Conservation (phyloP, 2,797 vertebrate species). For the Cyprinella venusta region DNA sequence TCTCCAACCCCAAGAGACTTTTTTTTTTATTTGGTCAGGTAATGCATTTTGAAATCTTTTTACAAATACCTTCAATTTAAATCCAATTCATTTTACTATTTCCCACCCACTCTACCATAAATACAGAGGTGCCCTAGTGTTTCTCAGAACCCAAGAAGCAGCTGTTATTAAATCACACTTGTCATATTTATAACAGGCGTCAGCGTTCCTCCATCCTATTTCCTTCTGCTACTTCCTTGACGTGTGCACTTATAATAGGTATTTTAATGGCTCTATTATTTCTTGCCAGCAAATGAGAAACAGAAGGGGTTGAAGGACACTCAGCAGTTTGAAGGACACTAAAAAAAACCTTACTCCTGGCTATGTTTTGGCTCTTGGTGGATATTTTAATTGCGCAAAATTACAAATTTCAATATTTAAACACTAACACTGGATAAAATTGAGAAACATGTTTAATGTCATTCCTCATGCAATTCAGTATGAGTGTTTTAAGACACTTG, state of each 20-base stretch:
- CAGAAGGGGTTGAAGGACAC: slow-evolving; percentile 51
- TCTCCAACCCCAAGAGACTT: background rate
- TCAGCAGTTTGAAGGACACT: slow-evolving; percentile 46
- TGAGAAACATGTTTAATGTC: slow-evolving; percentile 8
- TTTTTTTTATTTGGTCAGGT: background rate
- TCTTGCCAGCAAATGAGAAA: slow-evolving; percentile 50
- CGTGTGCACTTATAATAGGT: slow-evolving; percentile 51
- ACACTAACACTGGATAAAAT: background rate
- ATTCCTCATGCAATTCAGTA: background rate
- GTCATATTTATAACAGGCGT: slow-evolving; percentile 55
- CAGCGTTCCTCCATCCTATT: slow-evolving; percentile 48
- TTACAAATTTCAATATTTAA: slow-evolving; percentile 6
- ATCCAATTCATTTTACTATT: slow-evolving; percentile 14
- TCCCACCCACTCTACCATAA: background rate
- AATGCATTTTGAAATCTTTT: slow-evolving; percentile 13
- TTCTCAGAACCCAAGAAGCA: slow-evolving; percentile 40
- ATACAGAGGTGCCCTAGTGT: background rate
- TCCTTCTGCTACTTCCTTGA: slow-evolving; percentile 47
- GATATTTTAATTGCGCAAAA: background rate
- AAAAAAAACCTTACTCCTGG: background rate
- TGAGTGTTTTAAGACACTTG: background rate
- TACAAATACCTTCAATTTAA: slow-evolving; percentile 19
- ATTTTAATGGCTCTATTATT: slow-evolving; percentile 54
- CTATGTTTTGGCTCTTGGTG: background rate
- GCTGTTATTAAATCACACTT: slow-evolving; percentile 49